Conservation (phyloP, 1,140 invertebrate species). For the Sminthurides bifidus region DNA sequence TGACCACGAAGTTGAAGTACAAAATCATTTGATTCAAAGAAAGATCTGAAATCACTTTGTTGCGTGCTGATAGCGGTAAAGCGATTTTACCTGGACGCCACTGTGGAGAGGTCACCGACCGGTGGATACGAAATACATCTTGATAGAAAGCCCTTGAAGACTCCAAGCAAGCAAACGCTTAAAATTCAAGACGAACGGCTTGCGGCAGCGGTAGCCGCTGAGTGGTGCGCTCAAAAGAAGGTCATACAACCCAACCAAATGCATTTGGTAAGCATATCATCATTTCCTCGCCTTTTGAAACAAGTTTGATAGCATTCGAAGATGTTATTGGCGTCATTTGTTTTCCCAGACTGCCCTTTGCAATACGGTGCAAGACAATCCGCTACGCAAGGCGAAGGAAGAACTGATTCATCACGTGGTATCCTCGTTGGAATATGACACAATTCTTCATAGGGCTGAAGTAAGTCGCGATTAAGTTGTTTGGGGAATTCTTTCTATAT, state of each 20-base stretch:
- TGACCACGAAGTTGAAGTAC: too few species aligned
- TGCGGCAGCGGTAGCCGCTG: constrained; percentile 75
- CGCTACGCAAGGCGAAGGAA: constrained; percentile 59
- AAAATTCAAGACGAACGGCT: constrained; percentile 70
- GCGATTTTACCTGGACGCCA: constrained; percentile 57
- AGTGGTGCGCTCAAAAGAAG: constrained; percentile 80
- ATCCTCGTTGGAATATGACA: constrained; percentile 78
- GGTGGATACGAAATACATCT: constrained; percentile 59
- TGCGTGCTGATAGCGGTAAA: constrained; percentile 45
- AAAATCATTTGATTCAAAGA: too few species aligned
- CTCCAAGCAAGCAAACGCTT: constrained; percentile 66
- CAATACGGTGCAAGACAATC: constrained; percentile 84
- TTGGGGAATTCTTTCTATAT: too few species aligned
- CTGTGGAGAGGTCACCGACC: constrained; percentile 45
- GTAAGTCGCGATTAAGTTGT: constrained; percentile 46
- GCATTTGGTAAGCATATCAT: constrained; percentile 59
- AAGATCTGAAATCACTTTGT: too few species aligned
- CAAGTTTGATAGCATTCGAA: constrained; percentile 2
- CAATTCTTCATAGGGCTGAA: constrained; percentile 61
- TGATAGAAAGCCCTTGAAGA: constrained; percentile 76
- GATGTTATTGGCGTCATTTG: neutral
- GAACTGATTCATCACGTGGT: constrained; percentile 65
- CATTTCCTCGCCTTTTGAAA: constrained; percentile 8
- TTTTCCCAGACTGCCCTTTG: constrained; percentile 63
- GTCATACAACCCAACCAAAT: constrained; percentile 64